Conservation (phyloP, 2,888 invertebrate genomes). For the Harmothoe impar region DNA sequence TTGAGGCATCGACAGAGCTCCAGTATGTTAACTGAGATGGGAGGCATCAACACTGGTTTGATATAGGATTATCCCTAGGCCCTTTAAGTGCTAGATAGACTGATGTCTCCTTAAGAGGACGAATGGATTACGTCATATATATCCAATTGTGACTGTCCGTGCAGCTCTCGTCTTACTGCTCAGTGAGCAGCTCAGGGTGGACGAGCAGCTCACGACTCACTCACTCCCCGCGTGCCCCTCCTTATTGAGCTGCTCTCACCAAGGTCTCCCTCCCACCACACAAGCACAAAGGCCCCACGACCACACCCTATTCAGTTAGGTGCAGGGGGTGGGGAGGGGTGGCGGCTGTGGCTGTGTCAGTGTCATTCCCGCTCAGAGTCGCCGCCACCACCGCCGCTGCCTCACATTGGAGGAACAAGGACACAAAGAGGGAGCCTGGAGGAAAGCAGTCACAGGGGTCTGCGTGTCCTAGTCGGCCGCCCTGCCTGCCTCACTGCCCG, state of each 20-base stretch:
- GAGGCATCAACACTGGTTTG: not conserved
- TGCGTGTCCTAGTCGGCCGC: not conserved
- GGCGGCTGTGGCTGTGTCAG: conserved; percentile 1
- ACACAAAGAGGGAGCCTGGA: not conserved
- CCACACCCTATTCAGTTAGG: not conserved
- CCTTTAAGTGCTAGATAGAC: not conserved
- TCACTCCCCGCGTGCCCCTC: not conserved
- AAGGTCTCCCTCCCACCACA: not conserved
- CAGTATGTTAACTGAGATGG: not conserved
- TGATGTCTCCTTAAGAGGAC: not conserved
- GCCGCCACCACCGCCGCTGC: not conserved
- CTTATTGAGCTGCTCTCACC: not conserved
- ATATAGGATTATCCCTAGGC: not conserved
- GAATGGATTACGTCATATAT: not conserved
- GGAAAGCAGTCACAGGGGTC: not conserved
- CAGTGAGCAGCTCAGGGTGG: not conserved
- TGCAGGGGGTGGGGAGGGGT: not conserved
- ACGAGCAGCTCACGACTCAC: not conserved
- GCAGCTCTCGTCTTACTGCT: too few species aligned
- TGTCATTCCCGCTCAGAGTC: not conserved
- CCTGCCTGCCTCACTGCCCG: conserved; percentile 10
- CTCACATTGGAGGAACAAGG: not conserved
- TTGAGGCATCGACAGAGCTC: not conserved
- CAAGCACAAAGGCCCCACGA: not conserved
- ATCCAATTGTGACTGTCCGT: not conserved